Percentiles rank a stretch among this genome's conserved stretches.
Evolutionary conservation across 2,888 invertebrate genomes (phyloP).

Genomic region (Anthrax anthrax): DNA sequence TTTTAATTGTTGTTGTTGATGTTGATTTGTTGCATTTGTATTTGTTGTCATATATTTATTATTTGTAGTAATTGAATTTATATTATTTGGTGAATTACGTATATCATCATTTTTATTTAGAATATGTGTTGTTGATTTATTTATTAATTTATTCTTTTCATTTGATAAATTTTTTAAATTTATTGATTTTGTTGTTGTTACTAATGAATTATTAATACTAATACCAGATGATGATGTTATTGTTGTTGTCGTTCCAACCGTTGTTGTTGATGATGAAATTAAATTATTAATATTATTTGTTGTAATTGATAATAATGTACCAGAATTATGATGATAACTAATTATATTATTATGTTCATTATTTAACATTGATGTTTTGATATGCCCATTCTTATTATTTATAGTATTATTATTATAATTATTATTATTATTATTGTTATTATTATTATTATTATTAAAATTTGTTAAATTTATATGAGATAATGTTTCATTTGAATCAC

Average conservation of each 20-base stretch:
- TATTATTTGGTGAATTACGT: background rate
- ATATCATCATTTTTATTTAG: background rate
- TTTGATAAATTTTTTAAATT: background rate
- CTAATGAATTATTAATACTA: no score
- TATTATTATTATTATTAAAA: background rate
- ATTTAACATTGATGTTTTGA: no score
- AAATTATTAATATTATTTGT: conserved; percentile 15
- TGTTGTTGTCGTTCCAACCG: no score
- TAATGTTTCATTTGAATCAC: conserved; percentile 43
- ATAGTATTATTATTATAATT: background rate
- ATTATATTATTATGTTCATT: background rate
- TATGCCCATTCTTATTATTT: background rate
- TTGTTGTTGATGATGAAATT: background rate
- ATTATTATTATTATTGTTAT: background rate
- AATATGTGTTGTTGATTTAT: background rate
- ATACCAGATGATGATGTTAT: no score
- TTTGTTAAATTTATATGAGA: background rate
- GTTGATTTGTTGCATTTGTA: no score
- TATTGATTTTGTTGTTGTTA: background rate
- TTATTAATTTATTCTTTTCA: background rate
- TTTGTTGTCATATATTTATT: conserved; percentile 13
- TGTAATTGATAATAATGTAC: conserved; percentile 34
- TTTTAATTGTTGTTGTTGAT: background rate
- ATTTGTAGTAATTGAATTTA: conserved; percentile 13
- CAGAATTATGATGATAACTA: conserved; percentile 32